Base-by-base conservation (phyloP, 2,797 vertebrate species). In the Clarias platycephalus region DNA sequence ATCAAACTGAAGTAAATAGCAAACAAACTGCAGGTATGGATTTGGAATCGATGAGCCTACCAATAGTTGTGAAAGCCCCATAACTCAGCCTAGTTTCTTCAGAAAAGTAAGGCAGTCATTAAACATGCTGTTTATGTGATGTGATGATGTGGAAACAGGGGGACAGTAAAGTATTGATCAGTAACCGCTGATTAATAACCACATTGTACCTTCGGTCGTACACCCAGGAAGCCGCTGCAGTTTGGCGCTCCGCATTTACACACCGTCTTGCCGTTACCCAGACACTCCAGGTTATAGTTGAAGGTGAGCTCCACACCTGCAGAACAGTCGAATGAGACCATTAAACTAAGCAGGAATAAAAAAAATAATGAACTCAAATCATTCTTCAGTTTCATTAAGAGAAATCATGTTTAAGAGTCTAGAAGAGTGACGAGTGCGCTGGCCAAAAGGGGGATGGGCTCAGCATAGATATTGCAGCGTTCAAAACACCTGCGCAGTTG, bases 211-310 rank as follows among this genome's bases (percentile, higher is more conserved):
- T 99, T 99, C 49, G 98, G 98, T 80, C 98, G 93, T 16, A 98
- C 98, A 82, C 98, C 98, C 77, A 99, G 94, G 93, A 99, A 99
- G 84, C 98, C 96, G 40, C 98, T 99, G 94, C 98, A 99, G 89
- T 99, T 99, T 4, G 98, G 94, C 12, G 98, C 97, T 85, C 98
- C 98, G 88, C 98, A 99, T 94, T 99, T 99, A 93, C 98, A 99
- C 83, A 96, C 97, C 0, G 98, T 99, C 92, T 99, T 99, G 75
- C 98, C 98, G 28, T 99, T 99, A 68, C 98, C 98, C 87, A 97
- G 94, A 94, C 98, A 99, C 92, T 99, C 98, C 90, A 99, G 93
- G 89, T 99, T 99, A 93, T 99, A 99, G 94, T 99, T 99, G 92
- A 99, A 99, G 81, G 97, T 99, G 90, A 99, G 94, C 92, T 99